Percentiles rank a stretch among this genome's conserved stretches.
Evolutionary conservation across 1,140 invertebrate genomes (phyloP).

Genomic region (Matsumurasca onukii): DNA sequence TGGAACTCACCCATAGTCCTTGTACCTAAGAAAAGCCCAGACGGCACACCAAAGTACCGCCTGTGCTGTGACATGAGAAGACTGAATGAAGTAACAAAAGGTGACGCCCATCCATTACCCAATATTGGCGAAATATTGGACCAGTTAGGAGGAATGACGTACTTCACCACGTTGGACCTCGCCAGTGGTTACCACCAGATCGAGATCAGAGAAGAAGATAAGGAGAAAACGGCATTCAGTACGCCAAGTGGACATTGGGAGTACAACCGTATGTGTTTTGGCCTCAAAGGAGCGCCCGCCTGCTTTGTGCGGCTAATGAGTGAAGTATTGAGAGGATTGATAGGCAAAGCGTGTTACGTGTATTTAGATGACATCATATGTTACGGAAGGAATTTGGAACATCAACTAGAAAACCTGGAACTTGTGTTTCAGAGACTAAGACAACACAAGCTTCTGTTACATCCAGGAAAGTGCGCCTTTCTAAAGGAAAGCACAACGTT

Average conservation of each 20-base stretch:
- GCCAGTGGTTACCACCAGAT: slow-evolving; percentile 45
- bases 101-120: slow-evolving; percentile 52
- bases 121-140: slow-evolving; percentile 51
- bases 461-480: slow-evolving; percentile 53
- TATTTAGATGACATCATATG: slow-evolving; percentile 52
- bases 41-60: slow-evolving; percentile 29
- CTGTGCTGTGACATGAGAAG: slow-evolving; percentile 38
- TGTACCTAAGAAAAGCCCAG: slow-evolving; percentile 33
- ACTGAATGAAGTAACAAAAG: slow-evolving; percentile 38
- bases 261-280: slow-evolving; percentile 38
- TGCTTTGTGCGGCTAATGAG: slow-evolving; percentile 43
- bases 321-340: slow-evolving; percentile 43
- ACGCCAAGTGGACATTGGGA: slow-evolving; percentile 35
- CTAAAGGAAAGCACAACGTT: slow-evolving; percentile 48
- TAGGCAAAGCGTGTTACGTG: slow-evolving; percentile 43
- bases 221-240: slow-evolving; percentile 38
- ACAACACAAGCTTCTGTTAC: slow-evolving; percentile 48
- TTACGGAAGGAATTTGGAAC: slow-evolving; percentile 43
- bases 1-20: slow-evolving; percentile 36
- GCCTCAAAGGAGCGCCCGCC: slow-evolving; percentile 32
- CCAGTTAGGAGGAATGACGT: slow-evolving; percentile 43
- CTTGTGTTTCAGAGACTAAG: slow-evolving; percentile 47
- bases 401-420: slow-evolving; percentile 43
- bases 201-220: slow-evolving; percentile 28
- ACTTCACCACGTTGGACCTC: slow-evolving; percentile 40